Percentiles rank a stretch among this genome's conserved stretches.
phyloP scores from a whole-genome alignment of 2,888 invertebrate genomes.

The Bhutanitis thaidina region DNA sequence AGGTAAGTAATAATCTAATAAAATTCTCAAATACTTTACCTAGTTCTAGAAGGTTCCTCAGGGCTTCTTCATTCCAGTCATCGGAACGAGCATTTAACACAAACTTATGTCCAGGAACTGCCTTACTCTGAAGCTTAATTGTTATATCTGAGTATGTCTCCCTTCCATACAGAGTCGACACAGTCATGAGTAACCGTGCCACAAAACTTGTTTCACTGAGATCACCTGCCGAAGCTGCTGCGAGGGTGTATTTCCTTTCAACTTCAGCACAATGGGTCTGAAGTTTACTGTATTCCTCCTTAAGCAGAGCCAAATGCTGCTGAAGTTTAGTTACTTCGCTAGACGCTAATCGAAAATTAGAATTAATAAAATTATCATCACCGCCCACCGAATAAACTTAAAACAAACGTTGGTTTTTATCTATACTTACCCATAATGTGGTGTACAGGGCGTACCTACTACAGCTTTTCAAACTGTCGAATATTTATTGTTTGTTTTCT shows the following conservation, averaged over 20 bases:
- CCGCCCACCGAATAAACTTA: conserved; percentile 52
- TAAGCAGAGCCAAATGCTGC: conserved; percentile 90
- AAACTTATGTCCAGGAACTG: conserved; percentile 92
- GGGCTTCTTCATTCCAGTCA: conserved; percentile 88
- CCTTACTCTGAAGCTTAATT: conserved; percentile 85
- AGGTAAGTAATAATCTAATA: too few relatives aligned
- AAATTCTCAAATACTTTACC: conserved; percentile 56
- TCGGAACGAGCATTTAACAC: conserved; percentile 93
- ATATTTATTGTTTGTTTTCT: conserved; percentile 22
- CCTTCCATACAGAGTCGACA: conserved; percentile 90
- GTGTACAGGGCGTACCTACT: conserved; percentile 25
- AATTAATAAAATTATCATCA: conserved; percentile 41
- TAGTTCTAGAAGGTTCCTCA: conserved; percentile 83
- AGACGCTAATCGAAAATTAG: conserved; percentile 62
- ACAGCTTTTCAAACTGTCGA: background rate
- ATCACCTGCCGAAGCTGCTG: conserved; percentile 83
- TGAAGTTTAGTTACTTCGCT: conserved; percentile 85
- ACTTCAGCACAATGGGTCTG: conserved; percentile 90
- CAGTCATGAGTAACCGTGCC: conserved; percentile 88
- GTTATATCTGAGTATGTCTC: conserved; percentile 90
- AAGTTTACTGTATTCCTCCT: conserved; percentile 94
- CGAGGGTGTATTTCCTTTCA: conserved; percentile 90
- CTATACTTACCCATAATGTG: conserved; percentile 65
- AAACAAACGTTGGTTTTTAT: conserved; percentile 18
- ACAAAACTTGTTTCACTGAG: conserved; percentile 89